phyloP scores from a whole-genome alignment of 1,140 invertebrate genomes.

The Ceratosolen fusciceps region DNA sequence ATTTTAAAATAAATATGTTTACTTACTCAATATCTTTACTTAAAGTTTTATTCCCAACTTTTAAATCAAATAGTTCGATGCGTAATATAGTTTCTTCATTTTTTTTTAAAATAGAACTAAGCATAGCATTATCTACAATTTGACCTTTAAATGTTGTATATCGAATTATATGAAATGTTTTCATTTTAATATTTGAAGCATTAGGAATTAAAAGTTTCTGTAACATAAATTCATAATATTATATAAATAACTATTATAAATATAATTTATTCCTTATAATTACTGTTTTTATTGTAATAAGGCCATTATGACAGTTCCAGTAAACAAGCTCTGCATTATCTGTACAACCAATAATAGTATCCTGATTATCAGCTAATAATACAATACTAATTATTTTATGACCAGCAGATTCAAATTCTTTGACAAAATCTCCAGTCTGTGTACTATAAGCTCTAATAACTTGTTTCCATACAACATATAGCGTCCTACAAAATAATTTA shows the following conservation, averaged over 20 bases:
- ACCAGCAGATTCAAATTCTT: constrained; percentile 70
- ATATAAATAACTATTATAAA: constrained; percentile 34
- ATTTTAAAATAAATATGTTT: constrained; percentile 29
- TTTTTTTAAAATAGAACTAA: constrained; percentile 56
- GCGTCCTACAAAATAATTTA: constrained; percentile 28
- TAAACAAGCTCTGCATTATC: constrained; percentile 69
- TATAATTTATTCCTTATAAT: constrained; percentile 32
- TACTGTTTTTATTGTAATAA: constrained; percentile 69
- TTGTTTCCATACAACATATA: constrained; percentile 74
- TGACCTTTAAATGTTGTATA: constrained; percentile 53
- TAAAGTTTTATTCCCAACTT: constrained; percentile 54
- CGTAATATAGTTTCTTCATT: constrained; percentile 52
- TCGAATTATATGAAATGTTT: constrained; percentile 64
- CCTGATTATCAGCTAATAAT: constrained; percentile 65
- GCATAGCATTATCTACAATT: constrained; percentile 54
- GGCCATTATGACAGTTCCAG: constrained; percentile 73
- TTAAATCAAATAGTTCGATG: constrained; percentile 62
- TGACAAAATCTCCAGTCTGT: constrained; percentile 72
- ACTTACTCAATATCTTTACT: constrained; percentile 51
- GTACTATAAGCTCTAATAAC: constrained; percentile 74
- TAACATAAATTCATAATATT: constrained; percentile 42
- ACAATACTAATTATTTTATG: constrained; percentile 71
- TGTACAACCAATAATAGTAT: constrained; percentile 73
- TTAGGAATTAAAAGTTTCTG: constrained; percentile 56
- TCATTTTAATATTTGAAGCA: constrained; percentile 60